phyloP scores from a whole-genome alignment of 1,140 invertebrate genomes.

The Bombus picipes region DNA sequence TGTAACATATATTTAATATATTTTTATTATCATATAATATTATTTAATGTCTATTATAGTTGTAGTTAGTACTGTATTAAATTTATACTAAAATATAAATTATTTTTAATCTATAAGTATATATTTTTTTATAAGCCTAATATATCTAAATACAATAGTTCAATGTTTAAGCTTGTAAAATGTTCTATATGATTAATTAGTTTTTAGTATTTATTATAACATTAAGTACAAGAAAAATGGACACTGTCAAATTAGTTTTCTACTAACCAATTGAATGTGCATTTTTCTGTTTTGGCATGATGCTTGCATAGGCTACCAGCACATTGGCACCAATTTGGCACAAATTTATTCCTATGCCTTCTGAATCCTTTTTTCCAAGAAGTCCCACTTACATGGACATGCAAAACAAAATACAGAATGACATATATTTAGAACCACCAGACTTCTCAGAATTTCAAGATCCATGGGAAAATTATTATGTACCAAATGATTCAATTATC shows the following conservation, averaged over 20 bases:
- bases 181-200: background rate
- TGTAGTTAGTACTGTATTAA: background rate
- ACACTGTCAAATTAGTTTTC: conserved; percentile 71
- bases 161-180: background rate
- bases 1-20: background rate
- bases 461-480: conserved; percentile 84
- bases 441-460: conserved; percentile 83
- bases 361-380: conserved; percentile 45
- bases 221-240: conserved; percentile 64
- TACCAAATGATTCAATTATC: conserved; percentile 53
- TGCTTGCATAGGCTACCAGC: conserved; percentile 80
- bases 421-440: conserved; percentile 39
- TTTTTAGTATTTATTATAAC: background rate
- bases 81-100: background rate
- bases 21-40: background rate
- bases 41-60: background rate
- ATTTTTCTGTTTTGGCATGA: conserved; percentile 79
- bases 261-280: conserved; percentile 77
- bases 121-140: background rate
- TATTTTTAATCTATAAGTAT: background rate
- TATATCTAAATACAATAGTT: too few species aligned
- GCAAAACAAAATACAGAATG: conserved; percentile 47
- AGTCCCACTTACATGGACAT: conserved; percentile 39
- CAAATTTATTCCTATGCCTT: conserved; percentile 65
- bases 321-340: conserved; percentile 81